Percentiles rank a stretch among this genome's conserved stretches.
These are phyloP conservation scores for Monopterus albus DNA, from an alignment of 2,113 vertebrate species.

Conservation along the genomic window DNA sequence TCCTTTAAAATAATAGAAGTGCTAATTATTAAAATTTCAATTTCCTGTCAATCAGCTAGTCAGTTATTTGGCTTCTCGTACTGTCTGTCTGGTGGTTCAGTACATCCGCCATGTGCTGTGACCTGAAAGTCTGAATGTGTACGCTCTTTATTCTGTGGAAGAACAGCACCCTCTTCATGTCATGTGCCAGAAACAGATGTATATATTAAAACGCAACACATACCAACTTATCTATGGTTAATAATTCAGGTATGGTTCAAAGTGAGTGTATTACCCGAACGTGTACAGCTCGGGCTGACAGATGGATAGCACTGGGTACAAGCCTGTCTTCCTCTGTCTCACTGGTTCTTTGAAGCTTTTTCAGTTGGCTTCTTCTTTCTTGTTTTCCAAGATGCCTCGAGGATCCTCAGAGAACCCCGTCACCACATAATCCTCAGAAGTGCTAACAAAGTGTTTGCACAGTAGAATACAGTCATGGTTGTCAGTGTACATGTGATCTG, in stretches of 20 bases:
- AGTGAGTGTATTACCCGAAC: not conserved
- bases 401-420: conserved; percentile 1
- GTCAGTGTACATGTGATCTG: not conserved
- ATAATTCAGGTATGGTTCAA: not conserved
- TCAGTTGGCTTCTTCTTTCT: conserved; percentile 51
- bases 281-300: conserved; percentile 27
- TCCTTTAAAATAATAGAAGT: too few relatives aligned
- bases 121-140: too few relatives aligned
- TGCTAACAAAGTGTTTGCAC: not conserved
- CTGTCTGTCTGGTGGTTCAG: too few relatives aligned
- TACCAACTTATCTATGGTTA: not conserved
- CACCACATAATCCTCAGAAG: conserved; percentile 15
- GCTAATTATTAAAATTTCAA: too few relatives aligned
- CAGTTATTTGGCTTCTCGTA: too few relatives aligned
- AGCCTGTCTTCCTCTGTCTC: conserved; percentile 37
- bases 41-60: too few relatives aligned
- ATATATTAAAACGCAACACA: too few relatives aligned
- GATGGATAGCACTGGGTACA: conserved; percentile 37
- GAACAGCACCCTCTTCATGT: not conserved
- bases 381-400: conserved; percentile 24
- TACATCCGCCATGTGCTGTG: too few relatives aligned
- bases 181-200: not conserved
- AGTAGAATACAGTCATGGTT: not conserved
- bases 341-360: conserved; percentile 36
- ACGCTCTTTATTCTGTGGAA: too few relatives aligned